These are phyloP conservation scores for Lissonota sp. DNA, from an alignment of 2,888 invertebrate genomes.

Conservation along the genomic window DNA sequence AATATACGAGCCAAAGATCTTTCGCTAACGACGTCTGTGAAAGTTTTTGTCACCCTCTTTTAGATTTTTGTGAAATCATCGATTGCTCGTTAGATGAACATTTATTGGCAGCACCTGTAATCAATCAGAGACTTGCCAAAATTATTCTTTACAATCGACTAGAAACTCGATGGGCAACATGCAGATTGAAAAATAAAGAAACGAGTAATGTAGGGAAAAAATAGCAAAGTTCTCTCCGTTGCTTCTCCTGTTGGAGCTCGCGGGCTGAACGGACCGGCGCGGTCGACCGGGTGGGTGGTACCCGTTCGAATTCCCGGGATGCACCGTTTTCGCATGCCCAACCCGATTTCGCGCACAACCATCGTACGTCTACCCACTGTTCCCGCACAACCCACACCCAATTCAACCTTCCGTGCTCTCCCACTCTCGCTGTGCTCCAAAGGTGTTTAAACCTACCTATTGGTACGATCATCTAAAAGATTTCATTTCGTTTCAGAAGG, in stretches of 20 bases:
- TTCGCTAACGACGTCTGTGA: slow-evolving; percentile 44
- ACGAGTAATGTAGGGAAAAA: slow-evolving; percentile 72
- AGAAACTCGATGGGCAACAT: too few relatives aligned
- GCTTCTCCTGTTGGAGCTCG: slow-evolving; percentile 69
- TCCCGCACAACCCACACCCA: slow-evolving; percentile 42
- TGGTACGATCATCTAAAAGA: too few relatives aligned
- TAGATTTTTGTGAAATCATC: too few relatives aligned
- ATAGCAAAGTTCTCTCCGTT: slow-evolving; percentile 71
- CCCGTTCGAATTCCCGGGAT: slow-evolving; percentile 83
- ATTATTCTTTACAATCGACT: too few relatives aligned
- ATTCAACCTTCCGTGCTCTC: slow-evolving; percentile 15
- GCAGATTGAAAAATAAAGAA: too few relatives aligned
- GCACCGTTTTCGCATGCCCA: slow-evolving; percentile 86
- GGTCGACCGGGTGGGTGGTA: slow-evolving; percentile 84
- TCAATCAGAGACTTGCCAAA: too few relatives aligned
- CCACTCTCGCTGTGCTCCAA: slow-evolving; percentile 48
- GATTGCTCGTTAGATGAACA: too few relatives aligned
- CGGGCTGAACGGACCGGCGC: slow-evolving; percentile 83
- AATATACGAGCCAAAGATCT: slow-evolving; percentile 32
- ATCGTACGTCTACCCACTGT: slow-evolving; percentile 59
- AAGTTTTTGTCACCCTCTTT: slow-evolving; percentile 4
- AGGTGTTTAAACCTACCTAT: slow-evolving; percentile 26
- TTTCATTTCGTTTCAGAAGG: too few relatives aligned
- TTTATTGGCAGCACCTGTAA: too few relatives aligned
- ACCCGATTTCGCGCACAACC: slow-evolving; percentile 73